These are phyloP conservation scores for Struthidea cinerea DNA, from an alignment of 2,113 vertebrate genomes.

Conservation along the genomic window DNA sequence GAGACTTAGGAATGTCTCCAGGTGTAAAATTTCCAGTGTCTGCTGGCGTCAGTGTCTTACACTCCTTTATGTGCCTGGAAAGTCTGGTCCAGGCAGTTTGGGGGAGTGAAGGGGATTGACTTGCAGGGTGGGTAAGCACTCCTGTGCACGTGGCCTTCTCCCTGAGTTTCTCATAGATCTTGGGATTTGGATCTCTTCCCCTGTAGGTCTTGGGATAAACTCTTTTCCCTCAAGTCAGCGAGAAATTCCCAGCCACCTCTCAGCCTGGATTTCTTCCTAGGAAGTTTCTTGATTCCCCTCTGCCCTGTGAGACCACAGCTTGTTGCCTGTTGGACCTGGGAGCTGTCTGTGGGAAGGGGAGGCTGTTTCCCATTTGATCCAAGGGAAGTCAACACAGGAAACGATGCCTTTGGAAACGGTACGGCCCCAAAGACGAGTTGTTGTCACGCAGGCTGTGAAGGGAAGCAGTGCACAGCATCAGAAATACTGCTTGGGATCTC, in stretches of 20 bases:
- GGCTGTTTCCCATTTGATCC: not conserved
- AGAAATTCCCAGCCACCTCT: not conserved
- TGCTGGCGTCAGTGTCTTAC: not conserved
- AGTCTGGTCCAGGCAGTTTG: not conserved
- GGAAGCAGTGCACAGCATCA: not conserved
- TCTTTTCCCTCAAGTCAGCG: not conserved
- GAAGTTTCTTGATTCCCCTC: not conserved
- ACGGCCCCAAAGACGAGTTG: not conserved
- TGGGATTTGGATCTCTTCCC: not conserved
- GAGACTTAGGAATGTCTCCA: not conserved
- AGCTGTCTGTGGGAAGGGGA: not conserved
- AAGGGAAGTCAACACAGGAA: rapidly evolving
- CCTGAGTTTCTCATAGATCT: not conserved
- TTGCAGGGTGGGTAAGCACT: not conserved
- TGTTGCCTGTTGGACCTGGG: not conserved
- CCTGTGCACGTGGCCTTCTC: not conserved
- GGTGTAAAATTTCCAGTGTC: not conserved
- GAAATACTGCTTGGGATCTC: not conserved
- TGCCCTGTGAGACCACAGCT: not conserved
- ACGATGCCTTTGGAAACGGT: not conserved
- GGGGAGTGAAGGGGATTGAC: not conserved
- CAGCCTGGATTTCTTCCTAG: not conserved
- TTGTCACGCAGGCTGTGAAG: not conserved
- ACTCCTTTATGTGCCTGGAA: not conserved
- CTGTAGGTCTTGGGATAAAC: not conserved